Percentiles rank a stretch among this genome's conserved stretches.
phyloP scores from a whole-genome alignment of 2,113 vertebrate species.

The Anguilla japonica region DNA sequence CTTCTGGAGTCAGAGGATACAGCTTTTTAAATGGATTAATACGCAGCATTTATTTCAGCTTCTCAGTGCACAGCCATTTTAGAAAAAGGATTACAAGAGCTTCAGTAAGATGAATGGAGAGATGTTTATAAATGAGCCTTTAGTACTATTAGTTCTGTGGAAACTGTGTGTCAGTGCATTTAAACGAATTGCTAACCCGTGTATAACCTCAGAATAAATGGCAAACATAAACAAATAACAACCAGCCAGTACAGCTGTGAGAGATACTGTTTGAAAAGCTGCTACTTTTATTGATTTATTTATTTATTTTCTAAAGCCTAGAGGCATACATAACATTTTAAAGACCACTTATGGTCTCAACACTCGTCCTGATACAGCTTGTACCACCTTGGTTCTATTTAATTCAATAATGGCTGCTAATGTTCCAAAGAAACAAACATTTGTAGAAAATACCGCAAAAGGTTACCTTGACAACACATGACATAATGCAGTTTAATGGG shows the following conservation, averaged over 20 bases:
- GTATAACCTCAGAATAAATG: conserved; percentile 12
- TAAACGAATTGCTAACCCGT: background rate
- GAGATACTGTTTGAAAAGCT: background rate
- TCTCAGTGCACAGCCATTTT: too few relatives aligned
- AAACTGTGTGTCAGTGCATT: background rate
- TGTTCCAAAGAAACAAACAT: conserved; percentile 20
- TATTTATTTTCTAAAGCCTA: background rate
- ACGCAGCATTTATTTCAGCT: too few relatives aligned
- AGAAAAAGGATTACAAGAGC: too few relatives aligned
- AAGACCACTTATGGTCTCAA: conserved; percentile 17
- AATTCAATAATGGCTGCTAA: conserved; percentile 20
- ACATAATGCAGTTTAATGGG: conserved; percentile 21
- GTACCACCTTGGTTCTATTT: conserved; percentile 10
- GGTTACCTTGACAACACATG: background rate
- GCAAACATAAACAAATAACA: conserved; percentile 2
- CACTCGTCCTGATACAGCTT: conserved; percentile 10
- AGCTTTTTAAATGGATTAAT: too few relatives aligned
- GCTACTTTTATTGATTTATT: background rate
- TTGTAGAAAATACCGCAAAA: conserved; percentile 8
- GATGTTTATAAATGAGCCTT: too few relatives aligned
- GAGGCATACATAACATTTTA: background rate
- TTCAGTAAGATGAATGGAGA: too few relatives aligned
- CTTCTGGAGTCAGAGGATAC: too few relatives aligned
- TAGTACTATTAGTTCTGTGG: too few relatives aligned
- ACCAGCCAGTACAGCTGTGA: background rate